Evolutionary conservation across 2,797 vertebrate species (phyloP), one percentile per base, ranked within the genome.

Genomic region (Melanogrammus aeglefinus): DNA sequence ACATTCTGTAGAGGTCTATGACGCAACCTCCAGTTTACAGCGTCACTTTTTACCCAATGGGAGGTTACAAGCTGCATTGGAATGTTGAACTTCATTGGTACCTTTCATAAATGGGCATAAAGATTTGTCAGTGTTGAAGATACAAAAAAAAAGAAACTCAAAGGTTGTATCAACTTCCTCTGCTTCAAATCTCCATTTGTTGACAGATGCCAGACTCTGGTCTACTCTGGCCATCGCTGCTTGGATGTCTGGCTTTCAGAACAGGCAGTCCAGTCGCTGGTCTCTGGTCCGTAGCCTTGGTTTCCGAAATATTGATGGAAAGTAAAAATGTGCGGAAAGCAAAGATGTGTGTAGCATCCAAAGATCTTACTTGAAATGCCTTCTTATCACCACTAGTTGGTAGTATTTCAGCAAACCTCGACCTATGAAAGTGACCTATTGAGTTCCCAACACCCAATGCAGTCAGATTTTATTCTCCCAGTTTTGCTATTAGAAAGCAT

Each of bases 21-120:
- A 77, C 78, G 81, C 79, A 80, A 77, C 75, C 82, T 84, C 81
- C 75, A 77, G 74, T 51, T 69, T 66, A 80, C 73, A 39, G 44
- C 72, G 76, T 79, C 21, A 79, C 0, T 33, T 79, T 84, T 86
- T 81, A 85, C 91, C 87, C 81, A 86, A 87, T 87, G 16, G 27
- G 79, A 82, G 76, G 78, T 71, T 81, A 78, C 36, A 74, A 76
- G 16, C 39, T 80, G 75, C 81, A 33, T 84, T 78, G 35, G 33
- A 71, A 44, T 24, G 79, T 79, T 86, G 74, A 75, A 77, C 57
- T 73, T 21, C 70, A 72, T 16, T 72, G 70, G 31, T 31, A 72
- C 12, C 31, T 35, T 72, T 35, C 27, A 72, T 31, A 72, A 31
- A 31, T 72, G 70, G 31, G 21, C 70, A 29, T 71, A 16, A 72